These are phyloP conservation scores for Syngnathus acus DNA, from an alignment of 2,797 vertebrate species.

Conservation along the genomic window DNA sequence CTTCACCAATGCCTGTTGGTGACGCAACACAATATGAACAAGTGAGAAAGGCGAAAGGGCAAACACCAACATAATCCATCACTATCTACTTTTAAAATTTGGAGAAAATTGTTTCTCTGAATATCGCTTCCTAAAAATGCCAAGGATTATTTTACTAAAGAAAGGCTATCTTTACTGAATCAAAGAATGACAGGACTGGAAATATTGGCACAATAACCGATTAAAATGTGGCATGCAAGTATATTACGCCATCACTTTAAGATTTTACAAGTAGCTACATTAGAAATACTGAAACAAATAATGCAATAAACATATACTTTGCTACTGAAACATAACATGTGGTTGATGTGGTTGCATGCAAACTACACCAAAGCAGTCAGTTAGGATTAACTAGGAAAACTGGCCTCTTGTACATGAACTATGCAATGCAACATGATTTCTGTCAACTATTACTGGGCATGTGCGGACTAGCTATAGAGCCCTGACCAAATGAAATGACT, in stretches of 20 bases:
- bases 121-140: slow-evolving; percentile 19
- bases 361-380: slow-evolving; percentile 9
- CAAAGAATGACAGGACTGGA: slow-evolving; percentile 4
- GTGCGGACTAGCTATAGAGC: slow-evolving; percentile 52
- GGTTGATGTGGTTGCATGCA: slow-evolving; percentile 51
- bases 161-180: slow-evolving; percentile 2
- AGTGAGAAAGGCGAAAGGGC: slow-evolving; percentile 18
- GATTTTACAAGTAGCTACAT: background rate
- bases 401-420: slow-evolving; percentile 32
- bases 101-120: slow-evolving; percentile 3
- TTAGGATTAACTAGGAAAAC: slow-evolving; percentile 44
- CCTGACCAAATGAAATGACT: slow-evolving; percentile 68
- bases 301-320: background rate
- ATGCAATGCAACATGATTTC: slow-evolving; percentile 25
- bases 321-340: slow-evolving; percentile 35
- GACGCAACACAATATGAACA: slow-evolving; percentile 7
- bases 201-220: background rate
- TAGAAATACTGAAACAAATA: slow-evolving; percentile 1
- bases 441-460: slow-evolving; percentile 28
- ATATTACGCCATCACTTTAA: slow-evolving; percentile 4
- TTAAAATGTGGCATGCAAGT: slow-evolving; percentile 12
- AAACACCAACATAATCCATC: background rate
- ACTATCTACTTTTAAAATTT: slow-evolving; percentile 13
- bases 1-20: slow-evolving; percentile 87
- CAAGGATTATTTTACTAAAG: background rate